A percentile compares a stretch with the other conserved stretches of the same genome.
Conservation (phyloP, 1,140 invertebrate species). For the Zaprionus africanus region DNA sequence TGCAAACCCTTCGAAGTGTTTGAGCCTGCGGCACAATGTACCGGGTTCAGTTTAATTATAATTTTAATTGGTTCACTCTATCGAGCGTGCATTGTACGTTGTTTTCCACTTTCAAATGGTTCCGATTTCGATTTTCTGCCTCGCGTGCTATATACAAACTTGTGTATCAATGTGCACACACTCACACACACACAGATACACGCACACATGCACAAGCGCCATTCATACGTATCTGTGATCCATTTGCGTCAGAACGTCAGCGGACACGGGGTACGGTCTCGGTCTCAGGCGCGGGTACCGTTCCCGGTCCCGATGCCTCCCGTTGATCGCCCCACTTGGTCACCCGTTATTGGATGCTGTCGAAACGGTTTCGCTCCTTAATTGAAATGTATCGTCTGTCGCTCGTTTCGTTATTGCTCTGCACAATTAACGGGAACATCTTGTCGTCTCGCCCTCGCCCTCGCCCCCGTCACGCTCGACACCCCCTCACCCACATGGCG, state of each 20-base stretch:
- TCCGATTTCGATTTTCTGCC: conserved; percentile 5
- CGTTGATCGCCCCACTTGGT: conserved; percentile 4
- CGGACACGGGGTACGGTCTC: conserved; percentile 2
- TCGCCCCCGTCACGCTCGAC: neutral
- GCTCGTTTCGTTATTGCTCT: conserved; percentile 26
- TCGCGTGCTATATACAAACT: neutral
- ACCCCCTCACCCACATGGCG: neutral
- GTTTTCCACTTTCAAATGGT: conserved; percentile 6
- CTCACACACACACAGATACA: conserved; percentile 13
- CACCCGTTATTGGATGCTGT: conserved; percentile 62
- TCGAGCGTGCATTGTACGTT: conserved; percentile 4
- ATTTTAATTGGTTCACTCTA: conserved; percentile 2
- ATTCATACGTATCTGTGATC: neutral
- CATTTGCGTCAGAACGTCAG: conserved; percentile 53
- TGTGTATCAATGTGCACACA: neutral
- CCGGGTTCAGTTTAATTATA: neutral
- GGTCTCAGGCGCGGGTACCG: neutral
- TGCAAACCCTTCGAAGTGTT: neutral
- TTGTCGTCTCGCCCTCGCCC: neutral
- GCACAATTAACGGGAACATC: conserved; percentile 39
- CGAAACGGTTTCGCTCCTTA: conserved; percentile 55
- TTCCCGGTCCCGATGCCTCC: neutral
- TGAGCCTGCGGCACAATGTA: neutral
- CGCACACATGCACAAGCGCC: neutral
- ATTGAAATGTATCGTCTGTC: conserved; percentile 74